Evolutionary conservation across 2,888 invertebrate genomes (phyloP).

Genomic region (Epinotia brunnichana): DNA sequence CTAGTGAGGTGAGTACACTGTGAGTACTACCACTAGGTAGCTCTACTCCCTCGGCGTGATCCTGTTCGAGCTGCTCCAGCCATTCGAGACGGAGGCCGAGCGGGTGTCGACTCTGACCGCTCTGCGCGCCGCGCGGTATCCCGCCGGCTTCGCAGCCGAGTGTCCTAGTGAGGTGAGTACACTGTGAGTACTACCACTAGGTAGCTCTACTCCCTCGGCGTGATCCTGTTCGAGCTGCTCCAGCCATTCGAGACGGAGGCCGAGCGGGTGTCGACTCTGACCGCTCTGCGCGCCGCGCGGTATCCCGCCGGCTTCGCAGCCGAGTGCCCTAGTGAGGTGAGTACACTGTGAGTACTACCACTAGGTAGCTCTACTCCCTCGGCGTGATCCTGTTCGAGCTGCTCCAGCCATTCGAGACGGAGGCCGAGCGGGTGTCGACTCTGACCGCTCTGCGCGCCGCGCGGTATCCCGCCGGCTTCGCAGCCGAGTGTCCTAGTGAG

Average conservation of each 20-base stretch:
- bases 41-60: slow-evolving; percentile 81
- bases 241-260: slow-evolving; percentile 95
- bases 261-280: slow-evolving; percentile 90
- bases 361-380: too few species aligned
- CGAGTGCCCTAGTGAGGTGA: slow-evolving; percentile 88
- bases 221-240: slow-evolving; percentile 96
- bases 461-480: slow-evolving; percentile 88
- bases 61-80: slow-evolving; percentile 94
- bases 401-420: slow-evolving; percentile 93
- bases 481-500: slow-evolving; percentile 86
- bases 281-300: slow-evolving; percentile 85
- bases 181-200: too few species aligned
- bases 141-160: slow-evolving; percentile 85
- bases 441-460: slow-evolving; percentile 86
- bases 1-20: slow-evolving; percentile 85
- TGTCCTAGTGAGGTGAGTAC: slow-evolving; percentile 87
- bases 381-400: slow-evolving; percentile 94
- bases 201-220: too few species aligned
- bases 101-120: slow-evolving; percentile 87
- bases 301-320: slow-evolving; percentile 88
- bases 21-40: too few species aligned
- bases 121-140: slow-evolving; percentile 87
- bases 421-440: slow-evolving; percentile 92
- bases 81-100: slow-evolving; percentile 96
- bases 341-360: neutral